Conservation (phyloP, 1,140 invertebrate species). For the Liolophura sinensis region DNA sequence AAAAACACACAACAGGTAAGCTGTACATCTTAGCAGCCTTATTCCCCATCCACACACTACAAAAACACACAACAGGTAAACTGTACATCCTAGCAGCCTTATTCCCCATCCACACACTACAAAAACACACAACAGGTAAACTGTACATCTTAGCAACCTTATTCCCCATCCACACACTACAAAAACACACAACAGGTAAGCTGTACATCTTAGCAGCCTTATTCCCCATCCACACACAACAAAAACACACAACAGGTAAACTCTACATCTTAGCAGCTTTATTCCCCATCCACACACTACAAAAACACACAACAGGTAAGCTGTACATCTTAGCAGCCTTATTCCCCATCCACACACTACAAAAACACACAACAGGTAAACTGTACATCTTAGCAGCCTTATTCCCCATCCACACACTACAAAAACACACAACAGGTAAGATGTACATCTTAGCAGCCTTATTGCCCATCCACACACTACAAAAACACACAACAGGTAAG, state of each 20-base stretch:
- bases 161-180: constrained; percentile 85
- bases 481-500: too few species aligned
- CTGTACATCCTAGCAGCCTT: constrained; percentile 86
- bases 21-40: constrained; percentile 86
- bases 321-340: constrained; percentile 88
- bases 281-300: constrained; percentile 85
- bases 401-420: constrained; percentile 85
- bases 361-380: constrained; percentile 58
- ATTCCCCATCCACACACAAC: constrained; percentile 85
- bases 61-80: constrained; percentile 17
- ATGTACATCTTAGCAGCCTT: constrained; percentile 88
- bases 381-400: constrained; percentile 88
- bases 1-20: constrained; percentile 16
- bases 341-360: constrained; percentile 85
- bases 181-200: constrained; percentile 58
- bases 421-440: too few species aligned
- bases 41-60: constrained; percentile 85
- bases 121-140: constrained; percentile 17
- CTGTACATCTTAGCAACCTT: constrained; percentile 86
- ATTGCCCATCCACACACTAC: constrained; percentile 85
- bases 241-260: constrained; percentile 58
- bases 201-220: constrained; percentile 88
- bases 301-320: constrained; percentile 58
- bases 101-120: constrained; percentile 85
- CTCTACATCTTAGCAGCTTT: constrained; percentile 88